Conservation (phyloP, 2,113 vertebrate genomes). For the Poeciliopsis turrubarensis region DNA sequence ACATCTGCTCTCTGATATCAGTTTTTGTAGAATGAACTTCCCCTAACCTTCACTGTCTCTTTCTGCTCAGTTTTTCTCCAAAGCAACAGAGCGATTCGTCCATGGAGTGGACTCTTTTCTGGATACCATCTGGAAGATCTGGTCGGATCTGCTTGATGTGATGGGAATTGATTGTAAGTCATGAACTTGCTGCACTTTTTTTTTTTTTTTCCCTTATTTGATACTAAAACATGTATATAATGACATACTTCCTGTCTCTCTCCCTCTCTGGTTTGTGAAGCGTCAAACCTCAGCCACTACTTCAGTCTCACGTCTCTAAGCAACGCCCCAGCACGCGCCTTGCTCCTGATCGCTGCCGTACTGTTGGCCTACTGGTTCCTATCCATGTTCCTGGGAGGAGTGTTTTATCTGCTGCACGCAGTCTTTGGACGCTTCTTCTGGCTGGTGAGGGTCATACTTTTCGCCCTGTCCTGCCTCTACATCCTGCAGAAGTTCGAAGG, state of each 20-base stretch:
- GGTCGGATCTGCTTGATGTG: conserved; percentile 92
- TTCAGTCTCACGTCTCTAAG: conserved; percentile 85
- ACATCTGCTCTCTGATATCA: background rate
- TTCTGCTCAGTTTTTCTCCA: conserved; percentile 88
- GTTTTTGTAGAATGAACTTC: background rate
- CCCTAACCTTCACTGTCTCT: background rate
- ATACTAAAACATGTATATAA: background rate
- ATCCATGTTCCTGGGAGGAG: conserved; percentile 89
- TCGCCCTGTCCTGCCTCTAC: conserved; percentile 93
- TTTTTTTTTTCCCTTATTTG: background rate
- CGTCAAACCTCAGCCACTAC: conserved; percentile 92
- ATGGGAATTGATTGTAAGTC: conserved; percentile 93
- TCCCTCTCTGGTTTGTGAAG: conserved; percentile 67
- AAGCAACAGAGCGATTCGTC: conserved; percentile 93
- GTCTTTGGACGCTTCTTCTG: conserved; percentile 95
- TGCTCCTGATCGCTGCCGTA: conserved; percentile 87
- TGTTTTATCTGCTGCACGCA: conserved; percentile 89
- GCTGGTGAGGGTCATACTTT: conserved; percentile 86
- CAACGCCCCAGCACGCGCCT: conserved; percentile 80
- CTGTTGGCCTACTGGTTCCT: conserved; percentile 89
- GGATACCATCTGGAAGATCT: conserved; percentile 92
- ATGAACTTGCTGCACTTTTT: background rate
- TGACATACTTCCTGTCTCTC: background rate
- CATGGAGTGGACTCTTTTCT: conserved; percentile 91
- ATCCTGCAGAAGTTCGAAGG: conserved; percentile 97